Percentiles rank a stretch among this genome's conserved stretches.
These are phyloP conservation scores for Eucidaris tribuloides DNA, from an alignment of 35 echinoderm and acorn worm species.

Conservation along the genomic window DNA sequence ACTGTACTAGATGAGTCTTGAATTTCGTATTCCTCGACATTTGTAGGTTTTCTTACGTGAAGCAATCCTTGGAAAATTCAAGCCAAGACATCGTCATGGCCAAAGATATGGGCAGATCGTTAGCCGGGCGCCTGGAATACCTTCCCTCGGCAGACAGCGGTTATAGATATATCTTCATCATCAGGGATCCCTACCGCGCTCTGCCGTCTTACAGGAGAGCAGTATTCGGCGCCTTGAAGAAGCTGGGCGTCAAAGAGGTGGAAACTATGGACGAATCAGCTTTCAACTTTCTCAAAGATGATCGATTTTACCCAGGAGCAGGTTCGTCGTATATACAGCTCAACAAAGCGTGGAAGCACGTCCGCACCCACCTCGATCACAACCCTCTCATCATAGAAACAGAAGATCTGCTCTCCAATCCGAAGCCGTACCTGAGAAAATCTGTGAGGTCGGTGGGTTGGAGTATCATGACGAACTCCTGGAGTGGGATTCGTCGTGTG, in stretches of 20 bases:
- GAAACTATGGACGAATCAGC: too few species aligned
- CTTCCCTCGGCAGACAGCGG: not conserved
- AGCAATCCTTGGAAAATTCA: too few species aligned
- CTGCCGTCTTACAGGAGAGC: slow-evolving; percentile 1
- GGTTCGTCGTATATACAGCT: too few species aligned
- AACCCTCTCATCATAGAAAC: not conserved
- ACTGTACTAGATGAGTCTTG: too few species aligned
- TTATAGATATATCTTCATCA: not conserved
- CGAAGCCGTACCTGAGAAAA: slow-evolving; percentile 13
- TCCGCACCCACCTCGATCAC: not conserved
- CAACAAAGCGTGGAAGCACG: not conserved
- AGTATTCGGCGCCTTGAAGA: too few species aligned
- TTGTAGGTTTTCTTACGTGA: too few species aligned
- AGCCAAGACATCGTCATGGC: too few species aligned
- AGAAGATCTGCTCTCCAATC: not conserved
- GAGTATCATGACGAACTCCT: not conserved
- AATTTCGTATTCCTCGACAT: too few species aligned
- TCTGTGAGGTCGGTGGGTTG: not conserved
- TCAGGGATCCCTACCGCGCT: not conserved
- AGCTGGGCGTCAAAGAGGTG: too few species aligned
- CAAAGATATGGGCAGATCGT: too few species aligned
- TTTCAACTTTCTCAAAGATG: too few species aligned
- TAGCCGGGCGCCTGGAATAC: not conserved
- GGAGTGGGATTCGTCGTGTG: not conserved
- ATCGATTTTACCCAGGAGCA: too few species aligned